Percentiles rank a stretch among this genome's conserved stretches.
phyloP scores from a whole-genome alignment of 2,888 invertebrate species.

The Sylvicola fuscatus region DNA sequence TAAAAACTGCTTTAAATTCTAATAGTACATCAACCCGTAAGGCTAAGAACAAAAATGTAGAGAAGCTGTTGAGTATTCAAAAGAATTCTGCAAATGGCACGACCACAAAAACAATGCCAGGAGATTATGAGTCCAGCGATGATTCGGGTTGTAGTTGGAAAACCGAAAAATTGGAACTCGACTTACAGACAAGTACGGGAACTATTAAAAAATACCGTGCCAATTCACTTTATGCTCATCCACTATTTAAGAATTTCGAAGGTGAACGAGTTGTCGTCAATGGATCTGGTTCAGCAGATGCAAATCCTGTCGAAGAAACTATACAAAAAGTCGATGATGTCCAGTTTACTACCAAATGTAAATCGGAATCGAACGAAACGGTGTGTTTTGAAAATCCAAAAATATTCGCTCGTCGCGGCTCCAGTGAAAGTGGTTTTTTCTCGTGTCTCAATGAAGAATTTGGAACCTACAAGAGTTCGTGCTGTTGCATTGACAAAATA shows the following conservation, averaged over 20 bases:
- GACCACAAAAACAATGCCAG: constrained; percentile 6
- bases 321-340: background rate
- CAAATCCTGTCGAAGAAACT: constrained; percentile 8
- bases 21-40: constrained; percentile 23
- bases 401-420: constrained; percentile 49
- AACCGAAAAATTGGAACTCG: constrained; percentile 3
- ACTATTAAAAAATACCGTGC: constrained; percentile 28
- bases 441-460: constrained; percentile 67
- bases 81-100: constrained; percentile 11
- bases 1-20: constrained; percentile 12
- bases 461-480: constrained; percentile 21
- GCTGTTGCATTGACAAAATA: constrained; percentile 19
- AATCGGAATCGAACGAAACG: constrained; percentile 1
- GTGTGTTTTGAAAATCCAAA: constrained; percentile 15
- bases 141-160: background rate
- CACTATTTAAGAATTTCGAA: constrained; percentile 25
- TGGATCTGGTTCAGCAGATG: background rate
- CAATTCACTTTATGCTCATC: constrained; percentile 36
- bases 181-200: constrained; percentile 9
- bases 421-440: constrained; percentile 79
- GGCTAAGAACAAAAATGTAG: background rate
- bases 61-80: too few relatives aligned
- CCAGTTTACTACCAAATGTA: background rate
- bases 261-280: constrained; percentile 4
- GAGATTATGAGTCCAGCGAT: background rate